Base-by-base conservation (phyloP, 2,888 invertebrate species). In the Cenopis cana region DNA sequence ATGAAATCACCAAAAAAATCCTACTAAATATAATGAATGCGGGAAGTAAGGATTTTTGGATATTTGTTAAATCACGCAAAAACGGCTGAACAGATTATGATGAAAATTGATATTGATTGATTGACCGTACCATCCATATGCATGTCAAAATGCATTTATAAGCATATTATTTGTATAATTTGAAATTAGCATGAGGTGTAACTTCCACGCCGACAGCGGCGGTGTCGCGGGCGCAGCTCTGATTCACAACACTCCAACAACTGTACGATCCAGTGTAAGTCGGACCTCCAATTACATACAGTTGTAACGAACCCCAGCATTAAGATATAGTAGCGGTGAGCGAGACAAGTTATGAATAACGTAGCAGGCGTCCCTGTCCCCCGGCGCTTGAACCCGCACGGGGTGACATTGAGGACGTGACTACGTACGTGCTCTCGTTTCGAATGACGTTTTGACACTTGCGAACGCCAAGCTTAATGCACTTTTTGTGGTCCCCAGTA, bases 391-490 rank as follows among this genome's bases (percentile, higher is more conserved):
- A 93, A 91, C 92, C 84, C 91, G 81, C 76, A 72, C 87, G 83
- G 88, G 92, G 91, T 93, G 93, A 93, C 93, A 92, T 93, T 93
- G 93, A 87, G 76, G 77, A 79, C 80, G 79, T 75, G 76, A 76
- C 49, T 67, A 56, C 67, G 71, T 76, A 56, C 67, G 71, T 76
- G 73, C 76, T 74, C 73, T 74, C 69, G 73, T 69, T 75, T 64
- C 61, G 24, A 24, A 57, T 33, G 12, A 10, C 49, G 36, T 82
- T 76, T 91, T 90, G 91, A 87, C 88, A 88, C 86, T 90, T 87
- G 74, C 60, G 46, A 59, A 71, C 36, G 36, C n/a, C 11, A n/a
- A 5, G n/a, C 12, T 18, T 41, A 60, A 49, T 29, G 24, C 49
- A 50, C 3, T 29, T 50, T 50, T 18, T 18, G 46, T 46, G 46